Evolutionary conservation across 2,888 invertebrate genomes (phyloP), one percentile per base, ranked within the genome.

Genomic region (Linnaemya tessellans): DNA sequence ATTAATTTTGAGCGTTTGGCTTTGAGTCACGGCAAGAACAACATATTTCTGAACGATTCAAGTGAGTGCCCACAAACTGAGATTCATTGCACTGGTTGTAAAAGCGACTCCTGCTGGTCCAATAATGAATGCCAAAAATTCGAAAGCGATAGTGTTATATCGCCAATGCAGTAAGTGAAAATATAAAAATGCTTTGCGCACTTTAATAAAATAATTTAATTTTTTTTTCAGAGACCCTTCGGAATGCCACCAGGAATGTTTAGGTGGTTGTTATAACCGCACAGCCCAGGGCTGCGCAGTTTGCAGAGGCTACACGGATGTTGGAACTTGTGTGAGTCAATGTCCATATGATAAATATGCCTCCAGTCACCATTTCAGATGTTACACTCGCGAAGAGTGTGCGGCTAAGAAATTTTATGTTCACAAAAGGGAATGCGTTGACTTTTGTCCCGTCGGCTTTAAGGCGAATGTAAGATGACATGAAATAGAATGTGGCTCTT

Each of bases 301-400:
- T 0, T 98, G 98, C 90, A 94, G 94, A 65, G 91, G 94, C 87
- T 94, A 93, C 60, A 93, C 93, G 5, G 91, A 94, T 90, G 92
- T 94, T 58, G 94, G 94, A 0, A 91, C 89, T 54, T 96, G 96
- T 89, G 93, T 95, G 1, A 88, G 93, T 0, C 88, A 90, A 10
- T 98, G 98, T 90, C 96, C 97, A 0, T 71, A 90, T 0, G 90
- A 94, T 86, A 95, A 94, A 96, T 96, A 92, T 88, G 88, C 87
- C 30, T 62, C 65, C 18, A 25, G 75, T 10, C 73, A 68, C 30
- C 84, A 58, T 78, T 43, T 74, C 1, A 51, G 96, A 67, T 98
- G 98, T 90, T 93, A 98, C 38, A 95, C 95, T 0, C 93, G 93
- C 65, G 91, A 94, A 0, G 95, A 97, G 89, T 98, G 98, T 89